Evolutionary conservation across 1,140 invertebrate species (phyloP).

Genomic region (Amphibalanus amphitrite): DNA sequence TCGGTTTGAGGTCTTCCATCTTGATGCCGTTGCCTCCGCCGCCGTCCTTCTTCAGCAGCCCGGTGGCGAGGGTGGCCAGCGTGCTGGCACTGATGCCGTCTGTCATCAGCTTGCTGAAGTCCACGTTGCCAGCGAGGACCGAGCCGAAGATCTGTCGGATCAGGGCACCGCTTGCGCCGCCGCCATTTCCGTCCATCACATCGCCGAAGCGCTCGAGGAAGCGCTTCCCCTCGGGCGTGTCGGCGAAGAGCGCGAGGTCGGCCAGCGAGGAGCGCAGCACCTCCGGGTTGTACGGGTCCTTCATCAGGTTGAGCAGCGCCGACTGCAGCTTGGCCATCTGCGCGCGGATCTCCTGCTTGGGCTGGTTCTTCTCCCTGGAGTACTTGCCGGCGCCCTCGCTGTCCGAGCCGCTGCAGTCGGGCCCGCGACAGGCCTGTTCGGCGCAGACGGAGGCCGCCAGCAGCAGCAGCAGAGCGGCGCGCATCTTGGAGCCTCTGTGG

Average conservation of each 20-base stretch:
- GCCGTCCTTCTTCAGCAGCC: not conserved
- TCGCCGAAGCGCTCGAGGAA: not conserved
- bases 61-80: not conserved
- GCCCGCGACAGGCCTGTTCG: not conserved
- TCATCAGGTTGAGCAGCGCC: constrained; percentile 1
- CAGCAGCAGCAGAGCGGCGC: not conserved
- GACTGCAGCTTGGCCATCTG: not conserved
- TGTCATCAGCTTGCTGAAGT: not conserved
- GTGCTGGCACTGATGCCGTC: not conserved
- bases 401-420: not conserved
- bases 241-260: not conserved
- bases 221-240: not conserved
- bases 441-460: not conserved
- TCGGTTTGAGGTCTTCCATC: not conserved
- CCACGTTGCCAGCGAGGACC: not conserved
- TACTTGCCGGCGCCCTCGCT: not conserved
- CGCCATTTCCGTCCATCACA: not conserved
- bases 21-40: not conserved
- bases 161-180: not conserved
- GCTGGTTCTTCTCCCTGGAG: not conserved
- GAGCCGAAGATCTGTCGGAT: not conserved
- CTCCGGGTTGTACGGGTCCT: constrained; percentile 5
- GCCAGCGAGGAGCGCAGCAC: not conserved
- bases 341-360: not conserved
- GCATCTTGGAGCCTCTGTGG: too few relatives aligned